Base-by-base conservation (phyloP, 1,140 invertebrate species). In the Rhyzopertha dominica region DNA sequence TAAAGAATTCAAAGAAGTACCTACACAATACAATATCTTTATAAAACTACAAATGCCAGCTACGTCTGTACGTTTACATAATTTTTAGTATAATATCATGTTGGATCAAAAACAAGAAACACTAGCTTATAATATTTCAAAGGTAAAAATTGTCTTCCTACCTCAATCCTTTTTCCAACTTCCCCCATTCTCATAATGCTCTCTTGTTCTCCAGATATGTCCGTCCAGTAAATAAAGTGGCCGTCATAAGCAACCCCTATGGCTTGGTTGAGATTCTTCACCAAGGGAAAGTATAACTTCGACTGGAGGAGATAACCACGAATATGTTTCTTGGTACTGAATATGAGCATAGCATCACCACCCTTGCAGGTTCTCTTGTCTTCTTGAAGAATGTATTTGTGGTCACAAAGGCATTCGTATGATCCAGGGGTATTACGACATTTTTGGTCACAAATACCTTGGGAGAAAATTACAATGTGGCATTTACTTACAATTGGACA, bases 401-500 rank as follows among this genome's bases (percentile, higher is more conserved):
- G 62, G 16, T 85, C 80, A 66, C 95, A 96, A 25, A 73, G 71
- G 61, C 95, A 98, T 4, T 67, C 71, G 61, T 82, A 95, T 1
- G 78, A 80, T 0, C 91, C 91, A 0, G 70, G 69, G 0, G 67
- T 77, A 61, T 97, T 95, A 13, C 74, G 64, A 58, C 95, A 98
- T 34, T 66, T 63, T 62, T 98, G 95, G 41, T 87, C 85, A 55
- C 95, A 98, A 0, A 76, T 68, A 5, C 61, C 62, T 64, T n/a
- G 14, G 49, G 51, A 40, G 42, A 22, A 36, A 40, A 10, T 5
- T 37, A 18, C 18, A 10, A 37, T 26, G 8, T 26, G n/a, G 25
- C n/a, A 26, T 26, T 26, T 26, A 26, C 8, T 26, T 8, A 8
- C n/a, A 8, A 8, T 26, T 26, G 25, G n/a, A 26, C n/a, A 26